phyloP scores from a whole-genome alignment of 2,113 vertebrate species.

The Silurus glanis region DNA sequence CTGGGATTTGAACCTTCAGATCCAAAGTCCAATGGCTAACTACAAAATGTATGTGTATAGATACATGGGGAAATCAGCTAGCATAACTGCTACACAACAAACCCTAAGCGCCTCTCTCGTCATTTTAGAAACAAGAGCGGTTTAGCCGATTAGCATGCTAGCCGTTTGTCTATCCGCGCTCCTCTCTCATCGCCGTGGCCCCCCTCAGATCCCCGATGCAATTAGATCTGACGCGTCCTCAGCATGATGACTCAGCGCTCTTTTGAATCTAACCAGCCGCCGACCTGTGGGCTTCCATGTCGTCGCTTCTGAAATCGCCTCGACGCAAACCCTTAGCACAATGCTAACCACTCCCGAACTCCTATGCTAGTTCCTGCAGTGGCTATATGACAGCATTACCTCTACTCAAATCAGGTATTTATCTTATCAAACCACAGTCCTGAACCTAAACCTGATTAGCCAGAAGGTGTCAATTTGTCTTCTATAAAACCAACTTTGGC shows the following conservation, averaged over 20 bases:
- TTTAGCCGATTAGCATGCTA: neutral
- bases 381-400: neutral
- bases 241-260: constrained; percentile 8
- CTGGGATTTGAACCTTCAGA: too few species aligned
- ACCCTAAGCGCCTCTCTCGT: too few species aligned
- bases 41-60: too few species aligned
- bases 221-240: constrained; percentile 28
- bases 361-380: neutral
- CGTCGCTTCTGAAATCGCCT: neutral
- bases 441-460: neutral
- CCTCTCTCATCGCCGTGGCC: constrained; percentile 43
- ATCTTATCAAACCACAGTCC: neutral
- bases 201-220: constrained; percentile 27
- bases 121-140: neutral
- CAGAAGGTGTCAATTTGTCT: neutral
- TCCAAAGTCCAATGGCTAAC: too few species aligned
- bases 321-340: neutral
- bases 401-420: neutral
- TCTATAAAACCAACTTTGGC: neutral
- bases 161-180: neutral
- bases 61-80: too few species aligned
- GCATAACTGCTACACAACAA: too few species aligned
- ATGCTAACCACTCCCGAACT: constrained; percentile 16
- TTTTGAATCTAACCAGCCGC: neutral
- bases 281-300: neutral